These are phyloP conservation scores for Cassiopea xamachana DNA, from an alignment of 30 jellyfish, hydroid and myxozoan genomes.

Conservation along the genomic window DNA sequence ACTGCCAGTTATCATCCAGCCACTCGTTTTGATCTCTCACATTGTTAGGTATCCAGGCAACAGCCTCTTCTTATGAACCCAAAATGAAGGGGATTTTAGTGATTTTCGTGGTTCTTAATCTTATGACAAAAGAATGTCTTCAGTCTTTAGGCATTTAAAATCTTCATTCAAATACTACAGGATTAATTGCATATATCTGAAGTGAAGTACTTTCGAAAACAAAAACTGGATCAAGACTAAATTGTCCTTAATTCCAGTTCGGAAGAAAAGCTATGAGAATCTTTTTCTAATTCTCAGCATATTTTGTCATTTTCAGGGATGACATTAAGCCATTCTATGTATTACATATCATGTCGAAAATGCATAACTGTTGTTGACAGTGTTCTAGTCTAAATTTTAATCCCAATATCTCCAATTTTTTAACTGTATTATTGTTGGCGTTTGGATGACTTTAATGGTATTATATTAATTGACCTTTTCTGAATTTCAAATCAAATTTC, in stretches of 20 bases:
- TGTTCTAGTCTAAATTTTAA: slow-evolving; percentile 3
- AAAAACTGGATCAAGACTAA: not conserved
- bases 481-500: slow-evolving; percentile 21
- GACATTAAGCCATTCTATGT: not conserved
- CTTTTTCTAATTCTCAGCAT: slow-evolving; percentile 9
- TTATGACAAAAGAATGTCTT: slow-evolving; percentile 9
- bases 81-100: slow-evolving; percentile 18
- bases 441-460: slow-evolving; percentile 5
- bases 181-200: not conserved
- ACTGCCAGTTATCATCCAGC: not conserved
- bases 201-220: not conserved
- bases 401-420: slow-evolving; percentile 6
- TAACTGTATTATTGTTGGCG: slow-evolving; percentile 16
- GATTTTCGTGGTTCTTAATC: slow-evolving; percentile 29
- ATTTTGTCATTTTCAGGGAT: not conserved
- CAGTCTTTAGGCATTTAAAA: slow-evolving; percentile 19
- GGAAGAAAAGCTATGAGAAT: not conserved
- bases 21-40: not conserved
- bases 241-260: not conserved
- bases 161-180: slow-evolving; percentile 3
- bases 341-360: not conserved
- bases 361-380: slow-evolving; percentile 7
- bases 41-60: slow-evolving; percentile 16
- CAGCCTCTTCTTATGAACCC: not conserved
- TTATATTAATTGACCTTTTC: not conserved